phyloP scores from a whole-genome alignment of 2,797 vertebrate genomes.

The Eptatretus atami region DNA sequence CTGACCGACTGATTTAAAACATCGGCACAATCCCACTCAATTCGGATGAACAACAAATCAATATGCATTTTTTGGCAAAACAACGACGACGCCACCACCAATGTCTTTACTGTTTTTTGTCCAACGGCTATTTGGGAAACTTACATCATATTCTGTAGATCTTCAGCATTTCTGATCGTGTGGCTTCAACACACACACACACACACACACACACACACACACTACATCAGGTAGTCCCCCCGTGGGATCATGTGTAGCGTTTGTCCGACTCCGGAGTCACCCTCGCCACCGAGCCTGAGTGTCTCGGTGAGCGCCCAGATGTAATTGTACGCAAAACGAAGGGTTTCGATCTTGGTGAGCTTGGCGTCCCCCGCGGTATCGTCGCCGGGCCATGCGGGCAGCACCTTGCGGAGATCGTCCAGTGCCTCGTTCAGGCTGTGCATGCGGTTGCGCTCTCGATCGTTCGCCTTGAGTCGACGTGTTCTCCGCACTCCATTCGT shows the following conservation, averaged over 20 bases:
- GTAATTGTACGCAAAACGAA: slow-evolving; percentile 69
- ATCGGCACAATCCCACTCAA: too few species aligned
- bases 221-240: background rate
- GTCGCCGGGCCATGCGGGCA: slow-evolving; percentile 24
- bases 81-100: too few species aligned
- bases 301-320: slow-evolving; percentile 60
- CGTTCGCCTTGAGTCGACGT: slow-evolving; percentile 44
- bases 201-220: too few species aligned
- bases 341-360: slow-evolving; percentile 59
- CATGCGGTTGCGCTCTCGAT: slow-evolving; percentile 55
- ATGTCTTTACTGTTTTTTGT: too few species aligned
- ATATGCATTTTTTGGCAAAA: too few species aligned
- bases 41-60: too few species aligned
- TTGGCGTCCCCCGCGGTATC: slow-evolving; percentile 22
- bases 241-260: background rate
- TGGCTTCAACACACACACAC: too few species aligned
- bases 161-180: too few species aligned
- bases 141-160: too few species aligned
- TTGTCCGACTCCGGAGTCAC: background rate
- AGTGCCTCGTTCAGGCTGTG: slow-evolving; percentile 53
- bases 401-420: slow-evolving; percentile 33
- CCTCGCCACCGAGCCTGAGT: slow-evolving; percentile 22
- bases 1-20: too few species aligned
- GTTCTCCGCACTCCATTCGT: slow-evolving; percentile 14
- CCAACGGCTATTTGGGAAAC: too few species aligned